phyloP scores from a whole-genome alignment of 2,797 vertebrate species.

The Characodon lateralis region DNA sequence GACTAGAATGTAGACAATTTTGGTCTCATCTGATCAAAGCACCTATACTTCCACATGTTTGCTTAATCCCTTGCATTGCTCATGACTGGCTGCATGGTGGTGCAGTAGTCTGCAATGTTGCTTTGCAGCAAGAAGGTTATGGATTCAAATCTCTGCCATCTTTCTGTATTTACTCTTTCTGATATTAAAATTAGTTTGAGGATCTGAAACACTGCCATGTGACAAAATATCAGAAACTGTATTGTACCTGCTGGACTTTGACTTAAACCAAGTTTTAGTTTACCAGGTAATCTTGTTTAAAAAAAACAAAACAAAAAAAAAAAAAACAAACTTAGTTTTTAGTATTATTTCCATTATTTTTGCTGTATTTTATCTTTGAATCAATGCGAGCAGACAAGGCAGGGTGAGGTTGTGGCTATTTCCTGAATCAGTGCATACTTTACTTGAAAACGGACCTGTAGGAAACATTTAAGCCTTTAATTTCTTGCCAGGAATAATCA shows the following conservation, averaged over 20 bases:
- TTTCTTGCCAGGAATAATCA: slow-evolving; percentile 24
- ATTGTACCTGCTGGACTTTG: background rate
- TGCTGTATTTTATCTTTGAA: slow-evolving; percentile 12
- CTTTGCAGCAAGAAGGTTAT: too few relatives aligned
- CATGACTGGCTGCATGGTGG: too few relatives aligned
- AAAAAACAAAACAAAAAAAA: too few relatives aligned
- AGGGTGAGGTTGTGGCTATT: slow-evolving; percentile 18
- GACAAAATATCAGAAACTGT: background rate
- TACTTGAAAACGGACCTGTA: slow-evolving; percentile 2
- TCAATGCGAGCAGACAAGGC: background rate
- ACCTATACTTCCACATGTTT: too few relatives aligned
- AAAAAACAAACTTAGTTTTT: too few relatives aligned
- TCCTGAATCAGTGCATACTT: slow-evolving; percentile 15
- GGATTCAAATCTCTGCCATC: too few relatives aligned
- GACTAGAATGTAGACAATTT: too few relatives aligned
- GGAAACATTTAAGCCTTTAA: slow-evolving; percentile 20
- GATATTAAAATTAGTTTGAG: too few relatives aligned
- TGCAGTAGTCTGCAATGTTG: too few relatives aligned
- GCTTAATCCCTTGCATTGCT: too few relatives aligned
- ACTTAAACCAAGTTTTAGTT: background rate
- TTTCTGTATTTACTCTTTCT: too few relatives aligned
- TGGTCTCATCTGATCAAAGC: too few relatives aligned
- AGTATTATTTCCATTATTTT: background rate
- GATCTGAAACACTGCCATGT: background rate
- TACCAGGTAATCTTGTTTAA: background rate